Evolutionary conservation across 2,797 vertebrate genomes (phyloP).

Genomic region (Rallus crepitans): DNA sequence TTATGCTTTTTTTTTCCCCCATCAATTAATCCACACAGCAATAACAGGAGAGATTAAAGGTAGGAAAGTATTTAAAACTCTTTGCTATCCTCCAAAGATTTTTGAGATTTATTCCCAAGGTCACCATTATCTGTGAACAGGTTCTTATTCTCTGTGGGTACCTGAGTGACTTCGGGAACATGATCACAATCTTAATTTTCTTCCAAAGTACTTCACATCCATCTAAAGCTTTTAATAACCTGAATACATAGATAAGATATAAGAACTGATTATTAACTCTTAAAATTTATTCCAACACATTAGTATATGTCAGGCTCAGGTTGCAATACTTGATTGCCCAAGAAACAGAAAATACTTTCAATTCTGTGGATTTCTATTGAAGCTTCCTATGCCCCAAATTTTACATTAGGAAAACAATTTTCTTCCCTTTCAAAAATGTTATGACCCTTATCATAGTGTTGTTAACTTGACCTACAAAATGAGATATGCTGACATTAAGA

Average conservation of each 20-base stretch:
- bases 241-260: neutral
- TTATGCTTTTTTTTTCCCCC: neutral
- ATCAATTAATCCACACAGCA: neutral
- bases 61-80: neutral
- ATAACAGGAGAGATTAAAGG: neutral
- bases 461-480: slow-evolving; percentile 11
- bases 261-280: neutral
- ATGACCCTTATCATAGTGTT: neutral
- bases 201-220: neutral
- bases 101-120: neutral
- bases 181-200: neutral
- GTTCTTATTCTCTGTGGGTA: neutral
- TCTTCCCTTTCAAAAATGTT: neutral
- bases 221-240: neutral
- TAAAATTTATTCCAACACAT: neutral
- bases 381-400: neutral
- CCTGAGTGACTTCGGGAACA: neutral
- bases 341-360: neutral
- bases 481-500: slow-evolving; percentile 6
- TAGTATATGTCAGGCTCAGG: neutral
- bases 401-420: neutral
- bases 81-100: neutral
- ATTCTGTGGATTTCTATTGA: neutral
- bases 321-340: neutral
- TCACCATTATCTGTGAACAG: neutral